phyloP scores from a whole-genome alignment of 2,888 invertebrate species.

The Ceraclea dissimilis region DNA sequence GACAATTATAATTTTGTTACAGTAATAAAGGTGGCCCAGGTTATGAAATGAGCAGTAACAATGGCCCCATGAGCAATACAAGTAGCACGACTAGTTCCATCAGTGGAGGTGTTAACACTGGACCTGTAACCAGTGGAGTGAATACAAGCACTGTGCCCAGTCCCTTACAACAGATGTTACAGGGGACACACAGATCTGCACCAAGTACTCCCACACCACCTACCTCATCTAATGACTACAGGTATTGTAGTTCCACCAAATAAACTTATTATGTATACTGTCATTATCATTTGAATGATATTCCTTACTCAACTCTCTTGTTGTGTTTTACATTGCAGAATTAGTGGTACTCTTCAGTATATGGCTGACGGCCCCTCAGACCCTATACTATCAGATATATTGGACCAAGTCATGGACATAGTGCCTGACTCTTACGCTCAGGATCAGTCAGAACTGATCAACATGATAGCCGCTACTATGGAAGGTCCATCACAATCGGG shows the following conservation, averaged over 20 bases:
- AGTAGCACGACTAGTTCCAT: background rate
- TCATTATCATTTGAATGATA: too few species aligned
- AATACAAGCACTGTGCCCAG: constrained; percentile 29
- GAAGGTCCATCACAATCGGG: constrained; percentile 28
- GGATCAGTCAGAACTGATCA: constrained; percentile 32
- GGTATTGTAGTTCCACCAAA: background rate
- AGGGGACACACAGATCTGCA: constrained; percentile 35
- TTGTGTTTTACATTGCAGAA: background rate
- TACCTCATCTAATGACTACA: constrained; percentile 29
- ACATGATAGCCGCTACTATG: constrained; percentile 28
- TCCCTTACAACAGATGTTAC: constrained; percentile 46
- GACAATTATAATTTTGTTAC: constrained; percentile 8
- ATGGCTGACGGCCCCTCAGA: constrained; percentile 21
- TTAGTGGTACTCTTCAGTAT: constrained; percentile 3
- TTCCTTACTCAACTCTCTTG: too few species aligned
- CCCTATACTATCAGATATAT: constrained; percentile 64
- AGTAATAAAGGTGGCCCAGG: constrained; percentile 19
- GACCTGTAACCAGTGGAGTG: constrained; percentile 23
- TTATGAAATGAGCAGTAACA: constrained; percentile 19
- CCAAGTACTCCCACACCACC: constrained; percentile 36
- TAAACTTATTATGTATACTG: background rate
- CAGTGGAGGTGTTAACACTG: constrained; percentile 24
- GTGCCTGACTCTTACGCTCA: constrained; percentile 52
- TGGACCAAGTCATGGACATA: constrained; percentile 80
- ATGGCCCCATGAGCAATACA: constrained; percentile 9